Percentiles rank a stretch among this genome's conserved stretches.
phyloP scores from a whole-genome alignment of 2,797 vertebrate genomes.

The Rousettus madagascariensis region DNA sequence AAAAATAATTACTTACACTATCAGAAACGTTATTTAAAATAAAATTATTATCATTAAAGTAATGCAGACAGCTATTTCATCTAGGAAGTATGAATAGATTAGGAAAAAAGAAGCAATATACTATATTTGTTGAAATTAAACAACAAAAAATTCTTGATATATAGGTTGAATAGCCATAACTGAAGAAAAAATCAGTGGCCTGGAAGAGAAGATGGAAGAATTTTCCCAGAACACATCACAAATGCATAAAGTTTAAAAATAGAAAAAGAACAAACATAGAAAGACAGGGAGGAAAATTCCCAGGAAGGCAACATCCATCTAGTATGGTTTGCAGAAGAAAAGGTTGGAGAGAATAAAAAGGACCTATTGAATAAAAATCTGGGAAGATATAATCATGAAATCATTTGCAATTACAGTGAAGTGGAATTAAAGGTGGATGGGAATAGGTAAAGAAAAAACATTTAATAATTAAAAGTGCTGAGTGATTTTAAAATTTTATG shows the following conservation, averaged over 20 bases:
- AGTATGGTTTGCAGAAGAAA: neutral
- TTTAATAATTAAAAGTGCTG: neutral
- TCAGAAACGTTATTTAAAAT: neutral
- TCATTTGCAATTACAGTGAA: neutral
- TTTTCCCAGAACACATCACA: neutral
- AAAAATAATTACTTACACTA: neutral
- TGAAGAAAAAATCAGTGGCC: neutral
- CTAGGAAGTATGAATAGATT: neutral
- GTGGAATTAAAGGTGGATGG: neutral
- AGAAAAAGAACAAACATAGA: neutral
- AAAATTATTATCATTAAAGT: neutral
- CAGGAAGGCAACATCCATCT: neutral
- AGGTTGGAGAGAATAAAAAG: neutral
- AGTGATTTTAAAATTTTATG: neutral
- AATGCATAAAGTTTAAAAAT: neutral
- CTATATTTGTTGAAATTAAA: constrained; percentile 8
- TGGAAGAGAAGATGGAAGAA: neutral
- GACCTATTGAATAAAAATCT: neutral
- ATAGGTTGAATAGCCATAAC: neutral
- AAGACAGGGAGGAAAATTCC: neutral
- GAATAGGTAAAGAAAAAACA: neutral
- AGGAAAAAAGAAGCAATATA: neutral
- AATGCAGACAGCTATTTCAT: neutral
- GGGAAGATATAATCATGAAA: neutral
- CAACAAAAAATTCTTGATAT: neutral